Base-by-base conservation (phyloP, 2,113 vertebrate genomes). In the Onychostoma macrolepis region DNA sequence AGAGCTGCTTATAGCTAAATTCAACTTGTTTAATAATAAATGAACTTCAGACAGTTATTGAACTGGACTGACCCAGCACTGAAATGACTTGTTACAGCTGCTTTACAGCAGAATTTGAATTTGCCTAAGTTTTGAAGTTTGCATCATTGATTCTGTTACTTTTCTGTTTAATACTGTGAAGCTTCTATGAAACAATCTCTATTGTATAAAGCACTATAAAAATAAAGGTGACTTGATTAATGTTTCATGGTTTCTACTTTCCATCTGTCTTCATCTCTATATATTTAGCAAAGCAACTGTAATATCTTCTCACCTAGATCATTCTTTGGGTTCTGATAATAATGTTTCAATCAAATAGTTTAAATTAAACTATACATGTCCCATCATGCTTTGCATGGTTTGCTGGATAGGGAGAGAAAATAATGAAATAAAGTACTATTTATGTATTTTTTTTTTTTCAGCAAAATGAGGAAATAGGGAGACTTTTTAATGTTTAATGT, bases 281-380 rank as follows among this genome's bases (percentile, higher is more conserved):
- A 69, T 30, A 53, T 87, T 85, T 87, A 61, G 41, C 78, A 21
- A 79, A 63, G 63, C 33, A 79, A 56, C 48, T 41, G 38, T 50
- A 53, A 30, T 77, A 78, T 79, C 91, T 90, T 91, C 91, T 84
- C 83, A 89, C 86, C 85, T 88, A 87, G 36, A 69, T 84, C 38
- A 71, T 81, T 89, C 91, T 91, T 67, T 87, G 87, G 89, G 88
- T 86, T 48, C 63, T 63, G 83, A 72, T 92, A 90, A 92, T 86
- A 84, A 72, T 92, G 92, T 61, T n/a, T 61, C 3, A n/a, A n/a
- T 58, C 56, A n/a, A 56, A 21, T 61, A 61, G 56, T 61, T 53
- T 53, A 53, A 61, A 61, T 4, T 61, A 61, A 61, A 61, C 6
- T 58, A 24, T 58, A 58, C 53, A 24, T 21, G 17, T 53, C 50